Evolutionary conservation across 2,113 vertebrate genomes (phyloP).

Genomic region (Oxygymnocypris stewartii): DNA sequence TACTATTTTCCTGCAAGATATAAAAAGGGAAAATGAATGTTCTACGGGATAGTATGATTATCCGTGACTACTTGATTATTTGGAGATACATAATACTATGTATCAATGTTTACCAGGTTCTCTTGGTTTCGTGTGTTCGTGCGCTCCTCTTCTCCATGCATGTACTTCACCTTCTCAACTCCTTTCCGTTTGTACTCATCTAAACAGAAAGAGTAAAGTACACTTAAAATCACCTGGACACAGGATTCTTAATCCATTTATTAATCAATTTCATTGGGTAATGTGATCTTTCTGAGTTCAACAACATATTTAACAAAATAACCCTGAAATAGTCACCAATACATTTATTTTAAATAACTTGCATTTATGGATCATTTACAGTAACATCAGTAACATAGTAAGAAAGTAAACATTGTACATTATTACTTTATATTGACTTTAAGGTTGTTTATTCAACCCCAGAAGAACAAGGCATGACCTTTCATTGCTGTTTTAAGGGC

Average conservation of each 20-base stretch:
- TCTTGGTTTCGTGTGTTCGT: slow-evolving; percentile 61
- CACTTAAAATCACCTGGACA: neutral
- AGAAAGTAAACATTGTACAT: neutral
- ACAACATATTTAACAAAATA: neutral
- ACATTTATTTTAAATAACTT: neutral
- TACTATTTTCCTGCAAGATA: slow-evolving; percentile 70
- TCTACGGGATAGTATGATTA: neutral
- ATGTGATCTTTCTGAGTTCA: neutral
- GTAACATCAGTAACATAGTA: neutral
- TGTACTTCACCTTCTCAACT: slow-evolving; percentile 79
- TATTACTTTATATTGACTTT: neutral
- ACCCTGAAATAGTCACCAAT: neutral
- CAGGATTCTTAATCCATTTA: neutral
- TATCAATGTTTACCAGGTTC: slow-evolving; percentile 56
- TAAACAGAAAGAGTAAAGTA: slow-evolving; percentile 51
- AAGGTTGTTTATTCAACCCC: neutral
- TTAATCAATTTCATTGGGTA: neutral
- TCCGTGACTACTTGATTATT: neutral
- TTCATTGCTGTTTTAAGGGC: neutral
- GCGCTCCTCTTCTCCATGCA: slow-evolving; percentile 59
- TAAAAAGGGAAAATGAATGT: too few relatives aligned
- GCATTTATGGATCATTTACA: neutral
- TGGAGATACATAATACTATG: neutral
- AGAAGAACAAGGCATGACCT: neutral
- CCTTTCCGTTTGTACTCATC: slow-evolving; percentile 86